phyloP scores from a whole-genome alignment of 2,888 invertebrate genomes.

The Tupiocoris notatus region DNA sequence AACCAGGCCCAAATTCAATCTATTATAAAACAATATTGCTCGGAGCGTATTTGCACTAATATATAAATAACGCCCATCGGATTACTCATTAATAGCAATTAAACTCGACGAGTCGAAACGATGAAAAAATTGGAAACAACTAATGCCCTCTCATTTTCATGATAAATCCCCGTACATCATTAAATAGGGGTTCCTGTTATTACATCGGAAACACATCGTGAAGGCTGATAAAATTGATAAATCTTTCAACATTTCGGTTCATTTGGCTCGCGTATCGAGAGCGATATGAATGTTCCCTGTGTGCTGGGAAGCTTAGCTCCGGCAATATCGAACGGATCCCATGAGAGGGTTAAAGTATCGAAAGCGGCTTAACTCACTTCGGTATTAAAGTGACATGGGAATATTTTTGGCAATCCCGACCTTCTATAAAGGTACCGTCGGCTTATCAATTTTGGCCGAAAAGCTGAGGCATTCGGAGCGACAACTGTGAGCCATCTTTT shows the following conservation, averaged over 20 bases:
- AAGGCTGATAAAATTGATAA: too few species aligned
- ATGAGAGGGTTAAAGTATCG: neutral
- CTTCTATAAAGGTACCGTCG: neutral
- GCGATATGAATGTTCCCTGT: conserved; percentile 15
- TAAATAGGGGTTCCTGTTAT: too few species aligned
- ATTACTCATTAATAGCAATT: too few species aligned
- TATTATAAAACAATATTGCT: too few species aligned
- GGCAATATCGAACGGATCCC: conserved; percentile 10
- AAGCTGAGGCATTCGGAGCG: neutral
- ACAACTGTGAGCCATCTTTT: too few species aligned
- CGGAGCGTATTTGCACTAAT: too few species aligned
- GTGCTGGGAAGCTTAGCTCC: conserved; percentile 2
- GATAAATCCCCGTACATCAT: conserved; percentile 8
- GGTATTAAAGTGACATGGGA: neutral
- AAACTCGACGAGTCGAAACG: too few species aligned
- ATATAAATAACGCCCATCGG: too few species aligned
- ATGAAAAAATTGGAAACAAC: too few species aligned
- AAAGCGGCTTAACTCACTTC: neutral
- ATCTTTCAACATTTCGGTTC: conserved; percentile 16
- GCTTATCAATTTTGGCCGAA: neutral
- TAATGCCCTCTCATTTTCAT: neutral
- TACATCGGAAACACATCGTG: too few species aligned
- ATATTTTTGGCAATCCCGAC: neutral
- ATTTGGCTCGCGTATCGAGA: neutral
- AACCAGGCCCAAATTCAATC: too few species aligned